Base-by-base conservation (phyloP, 2,888 invertebrate genomes). In the Junonia oenone region DNA sequence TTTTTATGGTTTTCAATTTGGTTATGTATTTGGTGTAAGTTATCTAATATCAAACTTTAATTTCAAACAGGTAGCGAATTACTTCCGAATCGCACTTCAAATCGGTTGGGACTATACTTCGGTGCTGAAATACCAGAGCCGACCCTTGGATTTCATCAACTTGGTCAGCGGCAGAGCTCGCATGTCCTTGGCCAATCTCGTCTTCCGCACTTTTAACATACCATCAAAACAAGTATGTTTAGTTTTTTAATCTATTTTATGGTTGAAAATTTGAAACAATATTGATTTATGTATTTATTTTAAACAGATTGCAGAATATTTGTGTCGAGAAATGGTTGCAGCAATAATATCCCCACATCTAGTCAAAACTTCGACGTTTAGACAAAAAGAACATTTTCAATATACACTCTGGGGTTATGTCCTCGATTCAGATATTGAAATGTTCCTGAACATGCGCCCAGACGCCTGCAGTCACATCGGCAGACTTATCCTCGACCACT, bases 241-340 rank as follows among this genome's bases (percentile, higher is more conserved):
- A 37, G 14, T 15, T 13, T 17, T 13, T 15, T 37, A n/a, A 17
- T n/a, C n/a, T n/a, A n/a, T n/a, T n/a, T n/a, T n/a, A n/a, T n/a
- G n/a, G n/a, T n/a, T n/a, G n/a, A n/a, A n/a, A n/a, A n/a, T n/a
- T n/a, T n/a, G n/a, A n/a, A n/a, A n/a, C n/a, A n/a, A n/a, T n/a
- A n/a, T n/a, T n/a, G n/a, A n/a, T n/a, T n/a, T n/a, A n/a, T n/a
- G n/a, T n/a, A n/a, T n/a, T n/a, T n/a, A n/a, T n/a, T n/a, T n/a
- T n/a, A n/a, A n/a, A n/a, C n/a, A n/a, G 92, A 83, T 93, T 46
- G 91, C 93, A 1, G 92, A 92, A 73, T 93, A 93, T 67, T 78
- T 94, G 0, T 92, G 93, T 64, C 90, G 91, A 56, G 93, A 94
- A 81, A 91, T 94, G 70, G 91, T 93, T 22, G 85, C 84, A 31